Evolutionary conservation across 1,140 invertebrate genomes (phyloP).

Genomic region (Pomacea maculata): DNA sequence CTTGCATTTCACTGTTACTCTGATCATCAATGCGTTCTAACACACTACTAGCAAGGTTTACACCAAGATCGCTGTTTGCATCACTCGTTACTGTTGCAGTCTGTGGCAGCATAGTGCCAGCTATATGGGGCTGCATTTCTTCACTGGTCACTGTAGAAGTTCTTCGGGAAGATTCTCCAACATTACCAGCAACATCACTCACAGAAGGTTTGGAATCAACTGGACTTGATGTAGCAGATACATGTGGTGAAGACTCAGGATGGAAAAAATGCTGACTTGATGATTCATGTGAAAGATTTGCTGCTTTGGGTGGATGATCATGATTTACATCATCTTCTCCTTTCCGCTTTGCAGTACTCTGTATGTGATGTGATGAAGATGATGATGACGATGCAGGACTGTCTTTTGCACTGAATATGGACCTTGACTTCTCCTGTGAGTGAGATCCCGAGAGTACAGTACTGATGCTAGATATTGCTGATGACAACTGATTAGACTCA

Average conservation of each 20-base stretch:
- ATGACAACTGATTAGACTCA: conserved; percentile 12
- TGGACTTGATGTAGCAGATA: conserved; percentile 6
- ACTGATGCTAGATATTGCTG: conserved; percentile 32
- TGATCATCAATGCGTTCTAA: conserved; percentile 18
- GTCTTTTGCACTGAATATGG: conserved; percentile 6
- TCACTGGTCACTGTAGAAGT: background rate
- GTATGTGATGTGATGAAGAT: conserved; percentile 17
- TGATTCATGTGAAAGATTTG: conserved; percentile 4
- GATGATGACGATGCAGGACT: conserved; percentile 2
- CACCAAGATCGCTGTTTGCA: conserved; percentile 9
- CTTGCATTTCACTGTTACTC: conserved; percentile 4
- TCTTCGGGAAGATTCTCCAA: background rate
- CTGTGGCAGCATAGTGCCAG: conserved; percentile 16
- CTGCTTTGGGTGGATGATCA: conserved; percentile 8
- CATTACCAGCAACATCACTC: background rate
- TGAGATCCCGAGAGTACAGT: conserved; percentile 24
- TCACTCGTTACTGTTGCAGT: conserved; percentile 16
- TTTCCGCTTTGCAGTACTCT: conserved; percentile 30
- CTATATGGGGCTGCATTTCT: background rate
- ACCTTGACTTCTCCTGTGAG: conserved; percentile 6
- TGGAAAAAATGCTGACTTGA: background rate
- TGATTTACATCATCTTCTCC: conserved; percentile 9
- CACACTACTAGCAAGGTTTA: conserved; percentile 20
- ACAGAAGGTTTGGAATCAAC: conserved; percentile 11
- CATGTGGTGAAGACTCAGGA: background rate